Evolutionary conservation across 2,113 vertebrate genomes (phyloP).

Genomic region (Cranoglanis bouderius): DNA sequence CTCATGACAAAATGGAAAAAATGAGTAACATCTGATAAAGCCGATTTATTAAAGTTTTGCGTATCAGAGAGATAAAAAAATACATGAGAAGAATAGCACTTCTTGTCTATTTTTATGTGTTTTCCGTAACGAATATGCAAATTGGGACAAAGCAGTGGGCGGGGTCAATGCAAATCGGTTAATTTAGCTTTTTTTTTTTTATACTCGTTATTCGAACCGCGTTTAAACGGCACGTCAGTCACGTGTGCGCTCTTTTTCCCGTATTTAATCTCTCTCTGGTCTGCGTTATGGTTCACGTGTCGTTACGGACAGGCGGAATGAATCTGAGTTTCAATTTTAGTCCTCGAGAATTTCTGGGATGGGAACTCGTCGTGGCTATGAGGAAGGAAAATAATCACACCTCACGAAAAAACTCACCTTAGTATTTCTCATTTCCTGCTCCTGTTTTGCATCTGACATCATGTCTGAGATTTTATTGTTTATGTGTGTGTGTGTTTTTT

Average conservation of each 20-base stretch:
- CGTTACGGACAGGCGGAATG: background rate
- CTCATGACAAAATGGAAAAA: no score
- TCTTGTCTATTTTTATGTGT: background rate
- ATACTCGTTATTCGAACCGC: no score
- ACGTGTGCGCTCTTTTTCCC: no score
- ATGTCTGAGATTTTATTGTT: background rate
- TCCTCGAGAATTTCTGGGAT: background rate
- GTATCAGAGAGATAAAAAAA: no score
- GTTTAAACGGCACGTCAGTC: no score
- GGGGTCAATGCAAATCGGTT: background rate
- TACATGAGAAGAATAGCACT: background rate
- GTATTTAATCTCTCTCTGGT: background rate
- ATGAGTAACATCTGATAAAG: background rate
- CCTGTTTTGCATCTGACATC: background rate
- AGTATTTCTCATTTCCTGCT: background rate
- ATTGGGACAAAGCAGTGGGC: background rate
- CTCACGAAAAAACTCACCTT: background rate
- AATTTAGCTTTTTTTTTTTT: no score
- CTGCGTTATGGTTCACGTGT: background rate
- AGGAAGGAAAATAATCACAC: background rate
- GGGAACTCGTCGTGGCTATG: background rate
- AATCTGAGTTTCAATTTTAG: background rate
- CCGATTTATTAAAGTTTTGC: no score
- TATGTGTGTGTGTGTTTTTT: no score
- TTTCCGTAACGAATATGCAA: background rate